Conservation (phyloP, 2,888 invertebrate genomes). For the Hydrotaea cyrtoneurina region DNA sequence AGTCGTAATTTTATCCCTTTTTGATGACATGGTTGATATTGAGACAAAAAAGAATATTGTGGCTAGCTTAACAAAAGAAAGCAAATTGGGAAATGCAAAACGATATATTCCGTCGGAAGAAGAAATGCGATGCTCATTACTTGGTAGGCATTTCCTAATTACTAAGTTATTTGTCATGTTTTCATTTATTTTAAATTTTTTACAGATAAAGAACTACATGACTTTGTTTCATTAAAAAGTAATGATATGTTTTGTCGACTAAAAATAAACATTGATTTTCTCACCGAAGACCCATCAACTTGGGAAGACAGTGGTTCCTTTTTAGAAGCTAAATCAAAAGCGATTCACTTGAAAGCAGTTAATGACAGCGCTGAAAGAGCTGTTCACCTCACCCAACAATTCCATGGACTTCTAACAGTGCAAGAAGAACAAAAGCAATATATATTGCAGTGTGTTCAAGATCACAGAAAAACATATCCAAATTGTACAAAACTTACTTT, state of each 20-base stretch:
- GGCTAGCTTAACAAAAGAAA: slow-evolving; percentile 20
- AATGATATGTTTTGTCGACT: slow-evolving; percentile 17
- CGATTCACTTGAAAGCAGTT: too few species aligned
- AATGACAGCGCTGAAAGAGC: too few species aligned
- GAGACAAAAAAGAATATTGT: slow-evolving; percentile 22
- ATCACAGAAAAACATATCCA: too few species aligned
- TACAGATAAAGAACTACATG: slow-evolving; percentile 12
- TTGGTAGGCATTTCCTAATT: slow-evolving; percentile 34
- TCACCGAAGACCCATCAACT: slow-evolving; percentile 20
- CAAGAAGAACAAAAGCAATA: too few species aligned
- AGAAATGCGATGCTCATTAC: slow-evolving; percentile 23
- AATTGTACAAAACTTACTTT: too few species aligned
- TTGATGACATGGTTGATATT: not conserved
- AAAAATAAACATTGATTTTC: slow-evolving; percentile 35
- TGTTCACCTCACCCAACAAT: too few species aligned
- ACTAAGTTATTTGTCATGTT: slow-evolving; percentile 23
- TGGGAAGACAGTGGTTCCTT: not conserved
- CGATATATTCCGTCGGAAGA: slow-evolving; percentile 24
- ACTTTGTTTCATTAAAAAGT: slow-evolving; percentile 32
- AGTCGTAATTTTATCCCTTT: not conserved
- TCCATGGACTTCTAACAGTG: too few species aligned
- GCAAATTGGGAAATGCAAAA: not conserved
- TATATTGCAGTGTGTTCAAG: too few species aligned
- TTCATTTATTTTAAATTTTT: slow-evolving; percentile 29
- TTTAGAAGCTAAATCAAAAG: too few species aligned